Conservation (phyloP, 2,888 invertebrate species). For the Cartodere bifasciata region DNA sequence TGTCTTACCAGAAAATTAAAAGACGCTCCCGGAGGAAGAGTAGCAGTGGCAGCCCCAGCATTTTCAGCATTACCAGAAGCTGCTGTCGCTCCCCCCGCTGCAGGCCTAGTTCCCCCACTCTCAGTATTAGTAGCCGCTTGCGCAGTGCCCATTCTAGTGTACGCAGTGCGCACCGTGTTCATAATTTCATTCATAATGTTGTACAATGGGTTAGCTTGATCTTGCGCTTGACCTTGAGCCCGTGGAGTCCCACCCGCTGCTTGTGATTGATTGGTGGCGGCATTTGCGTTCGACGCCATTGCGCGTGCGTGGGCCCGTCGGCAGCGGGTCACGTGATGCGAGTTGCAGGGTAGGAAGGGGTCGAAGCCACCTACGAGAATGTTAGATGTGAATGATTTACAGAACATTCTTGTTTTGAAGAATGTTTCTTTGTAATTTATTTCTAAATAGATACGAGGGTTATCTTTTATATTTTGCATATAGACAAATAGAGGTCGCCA, state of each 20-base stretch:
- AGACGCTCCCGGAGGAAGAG: constrained; percentile 10
- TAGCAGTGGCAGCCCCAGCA: constrained; percentile 12
- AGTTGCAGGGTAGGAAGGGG: constrained; percentile 58
- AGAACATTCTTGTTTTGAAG: too few species aligned
- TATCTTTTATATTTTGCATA: too few species aligned
- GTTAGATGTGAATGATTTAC: too few species aligned
- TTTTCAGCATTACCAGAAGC: constrained; percentile 4
- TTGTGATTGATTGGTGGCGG: too few species aligned
- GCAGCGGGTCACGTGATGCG: constrained; percentile 45
- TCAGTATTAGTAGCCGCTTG: constrained; percentile 2
- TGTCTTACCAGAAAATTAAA: constrained; percentile 11
- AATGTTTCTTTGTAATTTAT: too few species aligned
- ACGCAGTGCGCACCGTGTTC: constrained; percentile 19
- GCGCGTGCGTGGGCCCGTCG: constrained; percentile 5
- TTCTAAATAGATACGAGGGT: too few species aligned
- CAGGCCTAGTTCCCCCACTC: constrained; percentile 1
- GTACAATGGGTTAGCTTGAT: constrained; percentile 16
- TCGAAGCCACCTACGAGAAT: constrained; percentile 42
- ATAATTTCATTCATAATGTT: constrained; percentile 23
- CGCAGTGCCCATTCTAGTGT: constrained; percentile 11
- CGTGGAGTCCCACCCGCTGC: too few species aligned
- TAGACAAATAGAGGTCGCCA: too few species aligned
- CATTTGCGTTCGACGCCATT: too few species aligned
- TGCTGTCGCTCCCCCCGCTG: background rate
- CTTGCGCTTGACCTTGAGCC: constrained; percentile 6